Percentiles rank a stretch among this genome's conserved stretches.
Evolutionary conservation across 2,888 invertebrate genomes (phyloP).

Genomic region (Laspeyria flexula): DNA sequence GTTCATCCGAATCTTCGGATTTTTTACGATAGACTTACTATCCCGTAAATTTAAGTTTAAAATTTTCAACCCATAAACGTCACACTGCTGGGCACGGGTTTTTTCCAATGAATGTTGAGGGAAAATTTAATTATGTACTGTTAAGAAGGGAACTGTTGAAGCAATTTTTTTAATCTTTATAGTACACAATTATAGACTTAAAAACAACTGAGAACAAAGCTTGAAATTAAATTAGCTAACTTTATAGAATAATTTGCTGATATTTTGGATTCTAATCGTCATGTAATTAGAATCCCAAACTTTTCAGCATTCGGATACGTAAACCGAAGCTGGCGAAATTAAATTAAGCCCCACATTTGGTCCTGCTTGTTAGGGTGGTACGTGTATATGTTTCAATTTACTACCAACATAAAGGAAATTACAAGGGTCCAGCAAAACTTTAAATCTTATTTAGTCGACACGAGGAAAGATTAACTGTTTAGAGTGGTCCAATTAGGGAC

Average conservation of each 20-base stretch:
- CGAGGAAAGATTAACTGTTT: constrained; percentile 33
- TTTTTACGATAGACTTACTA: too few species aligned
- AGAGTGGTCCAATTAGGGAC: constrained; percentile 30
- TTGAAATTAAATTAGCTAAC: neutral
- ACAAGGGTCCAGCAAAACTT: constrained; percentile 47
- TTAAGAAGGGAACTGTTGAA: too few species aligned
- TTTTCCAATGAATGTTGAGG: too few species aligned
- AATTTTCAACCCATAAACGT: too few species aligned
- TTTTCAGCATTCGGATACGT: constrained; percentile 33
- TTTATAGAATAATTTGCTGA: neutral
- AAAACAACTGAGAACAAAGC: too few species aligned
- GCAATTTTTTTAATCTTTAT: too few species aligned
- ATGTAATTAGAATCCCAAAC: constrained; percentile 36
- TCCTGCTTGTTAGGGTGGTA: constrained; percentile 27
- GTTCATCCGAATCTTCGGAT: too few species aligned
- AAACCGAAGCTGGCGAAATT: constrained; percentile 27
- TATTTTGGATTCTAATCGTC: constrained; percentile 26
- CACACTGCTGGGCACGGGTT: too few species aligned
- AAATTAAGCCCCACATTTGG: constrained; percentile 37
- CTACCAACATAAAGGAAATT: constrained; percentile 37
- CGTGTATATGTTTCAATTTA: constrained; percentile 39
- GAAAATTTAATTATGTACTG: too few species aligned
- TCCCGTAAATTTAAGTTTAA: too few species aligned
- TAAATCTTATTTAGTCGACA: constrained; percentile 48
- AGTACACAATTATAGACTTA: too few species aligned